phyloP scores from a whole-genome alignment of 2,888 invertebrate species.

The Perizoma flavofasciatum region DNA sequence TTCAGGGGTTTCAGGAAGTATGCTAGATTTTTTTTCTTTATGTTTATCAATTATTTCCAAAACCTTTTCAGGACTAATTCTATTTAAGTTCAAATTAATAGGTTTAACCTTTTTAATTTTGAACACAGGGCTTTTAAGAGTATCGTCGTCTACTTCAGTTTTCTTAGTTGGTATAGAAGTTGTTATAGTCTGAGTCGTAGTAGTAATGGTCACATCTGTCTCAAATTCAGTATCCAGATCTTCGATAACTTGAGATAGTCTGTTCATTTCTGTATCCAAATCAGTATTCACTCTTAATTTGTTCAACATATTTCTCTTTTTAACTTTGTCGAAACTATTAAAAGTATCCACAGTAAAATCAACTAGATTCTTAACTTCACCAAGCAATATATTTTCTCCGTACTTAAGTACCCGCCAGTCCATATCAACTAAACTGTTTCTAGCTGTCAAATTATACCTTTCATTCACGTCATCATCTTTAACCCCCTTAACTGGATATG shows the following conservation, averaged over 20 bases:
- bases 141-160: conserved; percentile 49
- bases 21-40: conserved; percentile 28
- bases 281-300: conserved; percentile 64
- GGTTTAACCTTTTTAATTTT: conserved; percentile 72
- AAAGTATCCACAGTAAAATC: conserved; percentile 62
- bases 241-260: conserved; percentile 73
- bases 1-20: conserved; percentile 48
- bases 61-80: conserved; percentile 38
- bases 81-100: conserved; percentile 47
- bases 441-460: conserved; percentile 69
- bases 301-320: conserved; percentile 55
- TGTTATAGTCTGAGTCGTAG: conserved; percentile 41
- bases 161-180: conserved; percentile 47
- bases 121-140: conserved; percentile 67
- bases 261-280: conserved; percentile 75
- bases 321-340: conserved; percentile 58
- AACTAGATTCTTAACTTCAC: conserved; percentile 71
- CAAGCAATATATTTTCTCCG: conserved; percentile 76
- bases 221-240: conserved; percentile 66
- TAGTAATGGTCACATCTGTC: conserved; percentile 48
- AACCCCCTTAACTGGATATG: conserved; percentile 45
- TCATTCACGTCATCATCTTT: conserved; percentile 67
- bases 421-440: conserved; percentile 73
- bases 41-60: conserved; percentile 15
- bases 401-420: conserved; percentile 79